Evolutionary conservation across 2,797 vertebrate genomes (phyloP).

Genomic region (Sciurus vulgaris): DNA sequence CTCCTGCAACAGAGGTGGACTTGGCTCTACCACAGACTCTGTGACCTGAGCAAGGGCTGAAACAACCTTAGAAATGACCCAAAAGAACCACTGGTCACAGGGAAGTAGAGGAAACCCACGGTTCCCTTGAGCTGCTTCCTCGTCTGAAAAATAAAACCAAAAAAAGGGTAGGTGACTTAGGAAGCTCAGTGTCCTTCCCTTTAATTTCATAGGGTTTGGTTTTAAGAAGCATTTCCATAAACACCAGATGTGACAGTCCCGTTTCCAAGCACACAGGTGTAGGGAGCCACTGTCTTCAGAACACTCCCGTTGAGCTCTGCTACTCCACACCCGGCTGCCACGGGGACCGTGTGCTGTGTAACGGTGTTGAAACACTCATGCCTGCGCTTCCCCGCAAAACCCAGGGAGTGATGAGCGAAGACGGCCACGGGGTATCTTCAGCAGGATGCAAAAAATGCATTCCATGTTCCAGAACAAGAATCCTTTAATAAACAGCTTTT

Average conservation of each 20-base stretch:
- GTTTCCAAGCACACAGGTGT: background rate
- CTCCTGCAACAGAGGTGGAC: background rate
- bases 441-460: background rate
- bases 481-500: slow-evolving; percentile 89
- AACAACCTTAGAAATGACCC: background rate
- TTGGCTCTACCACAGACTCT: background rate
- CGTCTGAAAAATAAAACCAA: background rate
- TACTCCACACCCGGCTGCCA: no score
- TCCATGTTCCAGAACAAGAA: background rate
- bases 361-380: background rate
- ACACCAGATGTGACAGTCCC: background rate
- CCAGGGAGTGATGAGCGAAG: background rate
- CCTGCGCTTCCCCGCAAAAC: background rate
- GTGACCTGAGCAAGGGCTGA: background rate
- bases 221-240: background rate
- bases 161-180: background rate
- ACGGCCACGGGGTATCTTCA: no score
- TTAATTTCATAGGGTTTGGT: background rate
- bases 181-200: background rate
- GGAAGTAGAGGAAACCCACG: fast-evolving
- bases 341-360: background rate
- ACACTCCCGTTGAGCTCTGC: fast-evolving
- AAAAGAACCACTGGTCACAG: fast-evolving
- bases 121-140: background rate
- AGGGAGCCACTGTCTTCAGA: background rate